Evolutionary conservation across 2,888 invertebrate species (phyloP).

Genomic region (Kryphioiulus occultus): DNA sequence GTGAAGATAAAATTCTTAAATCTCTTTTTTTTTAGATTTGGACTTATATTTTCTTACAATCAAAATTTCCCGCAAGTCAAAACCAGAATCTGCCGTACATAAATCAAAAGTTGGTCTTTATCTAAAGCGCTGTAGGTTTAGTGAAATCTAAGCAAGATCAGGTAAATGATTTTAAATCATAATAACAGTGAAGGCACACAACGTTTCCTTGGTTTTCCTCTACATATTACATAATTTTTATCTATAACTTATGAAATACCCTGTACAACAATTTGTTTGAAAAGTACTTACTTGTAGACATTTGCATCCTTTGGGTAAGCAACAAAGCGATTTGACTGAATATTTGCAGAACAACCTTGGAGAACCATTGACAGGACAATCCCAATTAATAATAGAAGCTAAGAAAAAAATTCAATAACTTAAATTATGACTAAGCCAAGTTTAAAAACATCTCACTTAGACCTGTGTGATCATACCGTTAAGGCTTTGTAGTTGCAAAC

Average conservation of each 20-base stretch:
- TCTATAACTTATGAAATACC: too few relatives aligned
- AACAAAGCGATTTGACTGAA: background rate
- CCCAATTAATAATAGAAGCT: background rate
- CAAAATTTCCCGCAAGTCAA: too few relatives aligned
- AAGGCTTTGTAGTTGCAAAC: background rate
- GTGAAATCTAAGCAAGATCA: background rate
- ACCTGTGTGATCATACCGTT: background rate
- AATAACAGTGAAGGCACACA: too few relatives aligned
- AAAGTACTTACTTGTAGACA: background rate
- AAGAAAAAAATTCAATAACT: background rate
- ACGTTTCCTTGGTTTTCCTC: too few relatives aligned
- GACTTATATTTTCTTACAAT: too few relatives aligned
- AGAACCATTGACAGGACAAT: background rate
- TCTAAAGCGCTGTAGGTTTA: conserved; percentile 3
- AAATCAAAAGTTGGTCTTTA: too few relatives aligned
- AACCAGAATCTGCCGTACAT: too few relatives aligned
- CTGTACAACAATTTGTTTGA: background rate
- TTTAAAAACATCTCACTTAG: background rate
- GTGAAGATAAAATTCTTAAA: too few relatives aligned
- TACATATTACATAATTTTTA: too few relatives aligned
- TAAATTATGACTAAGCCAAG: background rate
- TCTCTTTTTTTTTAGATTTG: too few relatives aligned
- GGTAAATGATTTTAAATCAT: background rate
- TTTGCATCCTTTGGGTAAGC: background rate
- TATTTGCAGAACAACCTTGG: background rate